phyloP scores from a whole-genome alignment of 1,140 invertebrate species.

The Prorops nasuta region DNA sequence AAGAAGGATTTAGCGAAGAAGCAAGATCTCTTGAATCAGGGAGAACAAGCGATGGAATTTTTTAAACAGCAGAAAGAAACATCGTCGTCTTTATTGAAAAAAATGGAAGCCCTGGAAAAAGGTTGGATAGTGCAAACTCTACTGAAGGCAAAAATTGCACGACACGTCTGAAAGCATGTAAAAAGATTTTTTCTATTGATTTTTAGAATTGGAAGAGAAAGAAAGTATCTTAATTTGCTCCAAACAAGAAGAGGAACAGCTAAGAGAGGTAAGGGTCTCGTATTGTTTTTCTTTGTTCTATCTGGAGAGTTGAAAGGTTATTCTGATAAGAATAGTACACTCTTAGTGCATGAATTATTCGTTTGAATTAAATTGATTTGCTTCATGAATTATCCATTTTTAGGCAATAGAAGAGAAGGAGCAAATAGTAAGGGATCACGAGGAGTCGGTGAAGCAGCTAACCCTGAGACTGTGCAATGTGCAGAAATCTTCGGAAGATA shows the following conservation, averaged over 20 bases:
- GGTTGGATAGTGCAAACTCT: constrained; percentile 39
- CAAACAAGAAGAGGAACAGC: constrained; percentile 49
- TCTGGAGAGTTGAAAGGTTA: too few relatives aligned
- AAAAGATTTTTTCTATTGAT: too few relatives aligned
- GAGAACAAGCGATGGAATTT: constrained; percentile 74
- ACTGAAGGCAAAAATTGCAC: too few relatives aligned
- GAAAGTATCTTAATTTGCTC: constrained; percentile 38
- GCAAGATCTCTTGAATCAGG: constrained; percentile 78
- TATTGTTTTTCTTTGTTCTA: background rate
- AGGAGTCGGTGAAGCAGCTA: constrained; percentile 44
- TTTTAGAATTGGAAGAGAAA: constrained; percentile 48
- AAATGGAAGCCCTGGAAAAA: constrained; percentile 42
- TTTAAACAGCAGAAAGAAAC: constrained; percentile 64
- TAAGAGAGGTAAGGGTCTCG: constrained; percentile 15
- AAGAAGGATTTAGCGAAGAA: constrained; percentile 78
- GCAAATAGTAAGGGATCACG: constrained; percentile 30
- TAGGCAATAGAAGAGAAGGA: constrained; percentile 47
- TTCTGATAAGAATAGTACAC: too few relatives aligned
- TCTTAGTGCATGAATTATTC: too few relatives aligned
- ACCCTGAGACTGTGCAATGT: constrained; percentile 39
- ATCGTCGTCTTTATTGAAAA: too few relatives aligned
- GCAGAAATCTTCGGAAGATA: constrained; percentile 31
- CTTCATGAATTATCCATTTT: background rate
- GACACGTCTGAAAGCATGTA: too few relatives aligned
- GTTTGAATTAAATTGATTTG: background rate